phyloP scores from a whole-genome alignment of 2,888 invertebrate species.

The Parochlus steinenii region DNA sequence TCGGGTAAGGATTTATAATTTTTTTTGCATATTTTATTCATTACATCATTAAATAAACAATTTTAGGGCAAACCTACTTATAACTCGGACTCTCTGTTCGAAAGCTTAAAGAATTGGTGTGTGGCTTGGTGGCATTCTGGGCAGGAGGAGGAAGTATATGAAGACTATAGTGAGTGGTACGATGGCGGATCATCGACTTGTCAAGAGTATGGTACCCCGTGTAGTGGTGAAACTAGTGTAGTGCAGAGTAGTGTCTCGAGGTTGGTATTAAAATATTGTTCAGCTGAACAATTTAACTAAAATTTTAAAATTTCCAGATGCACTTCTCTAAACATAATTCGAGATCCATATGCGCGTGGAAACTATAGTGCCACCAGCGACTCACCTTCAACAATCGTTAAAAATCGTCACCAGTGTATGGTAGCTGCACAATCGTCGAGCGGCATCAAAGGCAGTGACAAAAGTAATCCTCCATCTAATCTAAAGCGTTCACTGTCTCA shows the following conservation, averaged over 20 bases:
- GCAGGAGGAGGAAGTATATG: conserved; percentile 67
- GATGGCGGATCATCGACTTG: conserved; percentile 64
- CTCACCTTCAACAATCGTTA: conserved; percentile 28
- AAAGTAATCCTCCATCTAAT: conserved; percentile 44
- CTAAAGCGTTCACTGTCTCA: conserved; percentile 41
- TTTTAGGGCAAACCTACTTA: conserved; percentile 9
- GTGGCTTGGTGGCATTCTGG: conserved; percentile 86
- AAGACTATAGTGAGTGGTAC: conserved; percentile 40
- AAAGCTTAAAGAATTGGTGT: conserved; percentile 54
- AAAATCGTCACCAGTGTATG: conserved; percentile 33
- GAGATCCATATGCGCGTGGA: conserved; percentile 46
- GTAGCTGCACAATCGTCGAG: conserved; percentile 27
- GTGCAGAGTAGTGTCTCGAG: conserved; percentile 72
- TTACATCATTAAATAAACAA: not conserved
- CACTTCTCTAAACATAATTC: conserved; percentile 69
- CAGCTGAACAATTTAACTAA: conserved; percentile 2
- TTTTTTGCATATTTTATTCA: conserved; percentile 3
- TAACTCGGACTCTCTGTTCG: conserved; percentile 9
- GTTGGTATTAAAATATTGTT: conserved; percentile 25
- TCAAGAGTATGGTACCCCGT: conserved; percentile 53
- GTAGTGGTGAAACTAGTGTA: conserved; percentile 58
- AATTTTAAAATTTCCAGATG: conserved; percentile 45
- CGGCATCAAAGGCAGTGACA: conserved; percentile 38
- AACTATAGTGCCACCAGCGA: conserved; percentile 25
- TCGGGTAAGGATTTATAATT: conserved; percentile 16